These are phyloP conservation scores for Scatophagus argus DNA, from an alignment of 2,113 vertebrate species.

Conservation along the genomic window DNA sequence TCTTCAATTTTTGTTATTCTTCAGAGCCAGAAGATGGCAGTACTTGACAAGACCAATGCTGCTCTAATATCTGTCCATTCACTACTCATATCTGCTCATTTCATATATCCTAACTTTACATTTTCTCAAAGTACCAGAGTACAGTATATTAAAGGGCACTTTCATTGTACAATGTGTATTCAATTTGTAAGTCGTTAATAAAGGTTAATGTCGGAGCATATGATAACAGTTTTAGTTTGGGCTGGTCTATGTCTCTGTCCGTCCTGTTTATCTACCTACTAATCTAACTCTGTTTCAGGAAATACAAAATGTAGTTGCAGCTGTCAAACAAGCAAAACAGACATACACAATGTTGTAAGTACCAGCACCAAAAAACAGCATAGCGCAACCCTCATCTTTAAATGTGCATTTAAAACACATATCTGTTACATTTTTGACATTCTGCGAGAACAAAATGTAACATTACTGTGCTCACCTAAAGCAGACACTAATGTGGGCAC, in stretches of 20 bases:
- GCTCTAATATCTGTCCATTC: not conserved
- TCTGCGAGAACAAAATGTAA: not conserved
- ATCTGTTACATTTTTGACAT: not conserved
- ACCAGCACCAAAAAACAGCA: not conserved
- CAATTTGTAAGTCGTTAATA: too few relatives aligned
- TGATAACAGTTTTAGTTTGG: too few relatives aligned
- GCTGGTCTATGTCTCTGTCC: not conserved
- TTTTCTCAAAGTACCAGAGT: not conserved
- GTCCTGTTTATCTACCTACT: too few relatives aligned
- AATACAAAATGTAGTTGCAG: not conserved
- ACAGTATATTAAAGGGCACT: not conserved
- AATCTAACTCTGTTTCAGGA: not conserved
- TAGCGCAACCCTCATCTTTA: not conserved
- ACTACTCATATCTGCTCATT: not conserved
- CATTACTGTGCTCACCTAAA: not conserved
- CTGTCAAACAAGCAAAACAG: not conserved
- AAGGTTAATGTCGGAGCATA: too few relatives aligned
- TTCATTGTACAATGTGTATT: not conserved
- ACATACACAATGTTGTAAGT: not conserved
- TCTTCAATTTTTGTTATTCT: not conserved
- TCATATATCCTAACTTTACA: not conserved
- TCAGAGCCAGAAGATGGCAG: conserved; percentile 81
- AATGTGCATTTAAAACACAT: not conserved
- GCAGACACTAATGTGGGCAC: not conserved
- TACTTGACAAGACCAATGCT: conserved; percentile 56